phyloP scores from a whole-genome alignment of 2,113 vertebrate species.

The Heterotis niloticus region DNA sequence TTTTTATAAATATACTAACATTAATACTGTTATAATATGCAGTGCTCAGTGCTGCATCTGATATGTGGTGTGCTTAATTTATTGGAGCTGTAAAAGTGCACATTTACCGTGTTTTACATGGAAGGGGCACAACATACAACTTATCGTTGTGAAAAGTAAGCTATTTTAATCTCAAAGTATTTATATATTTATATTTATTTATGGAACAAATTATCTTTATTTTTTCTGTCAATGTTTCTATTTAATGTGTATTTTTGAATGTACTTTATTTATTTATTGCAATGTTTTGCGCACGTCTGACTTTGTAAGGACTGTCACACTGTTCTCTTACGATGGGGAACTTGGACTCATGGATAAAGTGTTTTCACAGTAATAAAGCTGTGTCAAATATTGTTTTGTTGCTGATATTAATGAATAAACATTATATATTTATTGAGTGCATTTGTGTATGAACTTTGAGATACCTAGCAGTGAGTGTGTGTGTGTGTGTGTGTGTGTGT shows the following conservation, averaged over 20 bases:
- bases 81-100: background rate
- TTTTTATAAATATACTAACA: background rate
- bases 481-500: no score
- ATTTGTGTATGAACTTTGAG: background rate
- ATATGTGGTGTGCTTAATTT: background rate
- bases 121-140: background rate
- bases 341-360: background rate
- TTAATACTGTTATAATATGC: background rate
- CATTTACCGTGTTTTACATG: background rate
- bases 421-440: no score
- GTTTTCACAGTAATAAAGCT: no score
- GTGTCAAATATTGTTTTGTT: no score
- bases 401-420: no score
- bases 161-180: background rate
- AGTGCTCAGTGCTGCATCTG: background rate
- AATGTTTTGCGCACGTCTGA: no score
- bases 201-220: background rate
- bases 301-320: no score
- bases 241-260: no score
- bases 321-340: background rate
- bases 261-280: background rate
- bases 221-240: background rate
- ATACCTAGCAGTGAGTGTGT: background rate
- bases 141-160: slow-evolving; percentile 15
- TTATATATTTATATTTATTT: slow-evolving; percentile 7